Base-by-base conservation (phyloP, 2,888 invertebrate genomes). In the Orthosia cruda region DNA sequence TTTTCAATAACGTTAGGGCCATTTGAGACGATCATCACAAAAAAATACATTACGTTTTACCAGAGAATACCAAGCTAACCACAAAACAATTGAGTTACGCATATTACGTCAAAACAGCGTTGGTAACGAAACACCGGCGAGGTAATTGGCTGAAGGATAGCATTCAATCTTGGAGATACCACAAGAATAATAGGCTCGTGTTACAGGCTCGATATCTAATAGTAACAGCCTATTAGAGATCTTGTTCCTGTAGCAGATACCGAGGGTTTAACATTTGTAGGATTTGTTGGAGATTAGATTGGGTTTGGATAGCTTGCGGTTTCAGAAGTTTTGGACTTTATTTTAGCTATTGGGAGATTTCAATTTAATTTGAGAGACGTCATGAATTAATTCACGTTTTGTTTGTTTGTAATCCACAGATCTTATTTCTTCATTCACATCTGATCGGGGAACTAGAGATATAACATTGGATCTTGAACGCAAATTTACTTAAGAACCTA, bases 91-190 rank as follows among this genome's bases (percentile, higher is more conserved):
- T 85, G 81, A 85, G 85, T 87, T 85, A 85, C 85, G 77, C 78
- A 65, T 80, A 88, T 87, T 85, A 87, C 84, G 79, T 86, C 87
- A 87, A 83, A 85, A 85, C 87, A 81, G 80, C 77, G 81, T 63
- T 84, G 80, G 87, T 87, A 88, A 87, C 88, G 77, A 84, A 87
- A 88, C 80, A 88, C 88, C 76, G 76, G 45, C 71, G 68, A 64
- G 63, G 84, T 87, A 88, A 87, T 87, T 87, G 87, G 74, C 78
- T 88, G 87, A 81, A 85, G 83, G 88, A 88, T 87, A 88, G 81
- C 84, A 88, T 87, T 87, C 88, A 88, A 88, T 88, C 89, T 88
- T 77, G 77, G 85, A 85, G 81, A 87, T 87, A 88, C 88, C 88
- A 82, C 88, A 88, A 88, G 81, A 80, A 82, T 88, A 88, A 89